Evolutionary conservation across 1,140 invertebrate genomes (phyloP).

Genomic region (Bombyx mandarina): DNA sequence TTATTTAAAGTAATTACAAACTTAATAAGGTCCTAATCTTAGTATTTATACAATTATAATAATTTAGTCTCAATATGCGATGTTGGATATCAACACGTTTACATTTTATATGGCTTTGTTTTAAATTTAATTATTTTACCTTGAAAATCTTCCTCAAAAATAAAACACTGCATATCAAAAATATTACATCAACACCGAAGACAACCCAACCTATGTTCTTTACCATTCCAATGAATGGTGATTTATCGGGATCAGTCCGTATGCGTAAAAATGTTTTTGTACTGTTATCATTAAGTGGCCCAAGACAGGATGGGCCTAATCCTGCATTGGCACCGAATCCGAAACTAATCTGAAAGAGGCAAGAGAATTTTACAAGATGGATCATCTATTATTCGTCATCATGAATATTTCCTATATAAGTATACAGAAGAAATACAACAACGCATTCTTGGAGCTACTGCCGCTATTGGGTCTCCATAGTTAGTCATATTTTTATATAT

Average conservation of each 20-base stretch:
- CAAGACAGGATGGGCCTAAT: constrained; percentile 31
- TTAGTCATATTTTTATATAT: too few relatives aligned
- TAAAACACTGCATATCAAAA: constrained; percentile 25
- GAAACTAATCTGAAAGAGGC: constrained; percentile 37
- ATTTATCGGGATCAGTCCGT: not conserved
- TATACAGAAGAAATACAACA: too few relatives aligned
- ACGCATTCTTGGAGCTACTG: too few relatives aligned
- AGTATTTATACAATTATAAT: not conserved
- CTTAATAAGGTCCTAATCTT: not conserved
- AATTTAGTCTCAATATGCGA: not conserved
- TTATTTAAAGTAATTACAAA: not conserved
- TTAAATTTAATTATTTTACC: constrained; percentile 12
- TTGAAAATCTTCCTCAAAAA: constrained; percentile 33
- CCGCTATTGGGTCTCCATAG: too few relatives aligned
- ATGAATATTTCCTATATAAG: too few relatives aligned
- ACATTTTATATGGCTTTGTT: not conserved
- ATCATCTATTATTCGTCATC: too few relatives aligned
- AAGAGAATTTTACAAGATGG: not conserved
- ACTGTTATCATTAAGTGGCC: constrained; percentile 9
- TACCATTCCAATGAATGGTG: constrained; percentile 16
- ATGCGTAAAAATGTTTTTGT: not conserved
- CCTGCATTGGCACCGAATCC: constrained; percentile 44
- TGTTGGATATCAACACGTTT: not conserved
- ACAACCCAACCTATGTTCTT: constrained; percentile 36
- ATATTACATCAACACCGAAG: constrained; percentile 24